Percentiles rank a stretch among this genome's conserved stretches.
phyloP scores from a whole-genome alignment of 2,113 vertebrate species.

The Ornithorhynchus anatinus region DNA sequence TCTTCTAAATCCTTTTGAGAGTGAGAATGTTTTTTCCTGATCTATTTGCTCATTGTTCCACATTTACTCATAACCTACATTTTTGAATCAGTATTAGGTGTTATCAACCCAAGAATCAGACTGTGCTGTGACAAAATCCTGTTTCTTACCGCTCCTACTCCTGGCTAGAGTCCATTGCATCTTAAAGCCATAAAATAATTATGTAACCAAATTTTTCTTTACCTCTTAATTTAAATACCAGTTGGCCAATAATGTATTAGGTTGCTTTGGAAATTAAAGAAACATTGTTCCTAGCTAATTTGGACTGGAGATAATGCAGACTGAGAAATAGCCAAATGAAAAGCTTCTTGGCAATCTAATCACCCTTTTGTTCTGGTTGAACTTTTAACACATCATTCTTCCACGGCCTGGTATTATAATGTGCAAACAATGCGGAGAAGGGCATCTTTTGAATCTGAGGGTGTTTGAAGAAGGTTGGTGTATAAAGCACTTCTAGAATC shows the following conservation, averaged over 20 bases:
- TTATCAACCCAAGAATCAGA: not conserved
- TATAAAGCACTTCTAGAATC: constrained; percentile 12
- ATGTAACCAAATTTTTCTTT: constrained; percentile 32
- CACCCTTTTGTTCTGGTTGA: not conserved
- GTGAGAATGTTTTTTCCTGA: not conserved
- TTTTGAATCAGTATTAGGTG: not conserved
- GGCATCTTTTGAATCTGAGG: not conserved
- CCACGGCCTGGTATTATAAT: not conserved
- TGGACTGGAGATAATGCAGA: not conserved
- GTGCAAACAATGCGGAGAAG: too few species aligned
- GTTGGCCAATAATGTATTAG: too few species aligned
- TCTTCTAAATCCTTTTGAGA: not conserved
- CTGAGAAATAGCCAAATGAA: not conserved
- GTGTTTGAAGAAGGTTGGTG: not conserved
- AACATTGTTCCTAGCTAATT: not conserved
- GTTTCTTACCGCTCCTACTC: not conserved
- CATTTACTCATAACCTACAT: not conserved
- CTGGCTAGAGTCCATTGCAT: not conserved
- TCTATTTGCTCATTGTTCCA: not conserved
- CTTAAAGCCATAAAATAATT: constrained; percentile 38
- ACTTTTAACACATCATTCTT: not conserved
- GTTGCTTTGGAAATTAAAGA: not conserved
- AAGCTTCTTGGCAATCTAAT: not conserved
- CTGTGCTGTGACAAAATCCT: not conserved
- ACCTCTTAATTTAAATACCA: constrained; percentile 34